phyloP scores from a whole-genome alignment of 2,797 vertebrate species.

The Calcarius lapponicus region DNA sequence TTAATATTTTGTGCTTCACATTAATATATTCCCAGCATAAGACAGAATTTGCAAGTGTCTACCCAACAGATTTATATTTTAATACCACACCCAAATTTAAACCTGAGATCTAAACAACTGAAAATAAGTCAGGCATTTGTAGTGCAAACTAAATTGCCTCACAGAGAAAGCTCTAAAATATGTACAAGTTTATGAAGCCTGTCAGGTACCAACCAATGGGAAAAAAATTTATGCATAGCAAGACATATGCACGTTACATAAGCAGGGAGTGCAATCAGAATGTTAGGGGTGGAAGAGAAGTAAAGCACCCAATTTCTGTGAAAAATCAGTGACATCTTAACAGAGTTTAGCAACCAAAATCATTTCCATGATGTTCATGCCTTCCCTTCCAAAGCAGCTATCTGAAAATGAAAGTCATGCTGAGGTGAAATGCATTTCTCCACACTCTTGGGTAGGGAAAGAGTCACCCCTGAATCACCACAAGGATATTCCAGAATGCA shows the following conservation, averaged over 20 bases:
- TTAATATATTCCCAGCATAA: not conserved
- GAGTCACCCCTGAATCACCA: not conserved
- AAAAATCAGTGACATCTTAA: not conserved
- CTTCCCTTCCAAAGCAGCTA: not conserved
- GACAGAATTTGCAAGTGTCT: not conserved
- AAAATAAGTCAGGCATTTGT: not conserved
- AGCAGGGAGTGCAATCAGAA: not conserved
- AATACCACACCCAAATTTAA: not conserved
- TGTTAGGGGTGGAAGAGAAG: rapidly evolving
- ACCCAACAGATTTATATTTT: not conserved
- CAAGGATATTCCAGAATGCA: not conserved
- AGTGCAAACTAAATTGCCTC: not conserved
- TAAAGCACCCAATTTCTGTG: not conserved
- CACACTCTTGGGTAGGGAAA: not conserved
- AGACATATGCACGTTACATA: not conserved
- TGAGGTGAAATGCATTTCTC: not conserved
- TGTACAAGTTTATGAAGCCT: not conserved
- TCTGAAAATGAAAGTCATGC: not conserved
- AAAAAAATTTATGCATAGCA: not conserved
- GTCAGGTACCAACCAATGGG: not conserved
- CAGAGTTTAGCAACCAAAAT: not conserved
- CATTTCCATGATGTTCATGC: not conserved
- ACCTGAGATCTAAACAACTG: not conserved
- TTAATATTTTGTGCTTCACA: not conserved
- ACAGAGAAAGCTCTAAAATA: not conserved